These are phyloP conservation scores for Myotis brandtii DNA, from an alignment of 2,113 vertebrate species.

Conservation along the genomic window DNA sequence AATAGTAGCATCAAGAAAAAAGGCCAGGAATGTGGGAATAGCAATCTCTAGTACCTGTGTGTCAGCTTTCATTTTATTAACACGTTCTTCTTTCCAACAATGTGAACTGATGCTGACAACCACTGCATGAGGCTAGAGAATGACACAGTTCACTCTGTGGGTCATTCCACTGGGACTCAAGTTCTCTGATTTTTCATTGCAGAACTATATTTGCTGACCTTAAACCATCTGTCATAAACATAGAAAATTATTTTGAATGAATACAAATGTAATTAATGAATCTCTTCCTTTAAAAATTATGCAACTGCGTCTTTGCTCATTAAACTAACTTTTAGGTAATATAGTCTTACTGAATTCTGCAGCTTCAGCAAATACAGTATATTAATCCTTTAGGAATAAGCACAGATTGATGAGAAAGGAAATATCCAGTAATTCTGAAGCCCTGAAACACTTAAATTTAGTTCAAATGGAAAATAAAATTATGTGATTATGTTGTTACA, in stretches of 20 bases:
- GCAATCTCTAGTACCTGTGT: not conserved
- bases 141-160: not conserved
- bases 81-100: not conserved
- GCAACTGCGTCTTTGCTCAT: not conserved
- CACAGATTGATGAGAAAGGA: not conserved
- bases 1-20: not conserved
- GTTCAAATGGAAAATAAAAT: slow-evolving; percentile 10
- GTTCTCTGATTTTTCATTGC: not conserved
- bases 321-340: not conserved
- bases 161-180: not conserved
- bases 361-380: not conserved
- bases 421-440: not conserved
- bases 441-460: not conserved
- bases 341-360: not conserved
- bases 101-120: not conserved
- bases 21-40: not conserved
- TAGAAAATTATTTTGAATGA: not conserved
- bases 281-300: not conserved
- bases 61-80: not conserved
- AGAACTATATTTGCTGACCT: not conserved
- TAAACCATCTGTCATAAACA: not conserved
- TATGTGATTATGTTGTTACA: not conserved
- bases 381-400: slow-evolving; percentile 6
- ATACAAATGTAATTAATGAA: not conserved
- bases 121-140: not conserved